phyloP scores from a whole-genome alignment of 2,113 vertebrate species.

The Caracal caracal region DNA sequence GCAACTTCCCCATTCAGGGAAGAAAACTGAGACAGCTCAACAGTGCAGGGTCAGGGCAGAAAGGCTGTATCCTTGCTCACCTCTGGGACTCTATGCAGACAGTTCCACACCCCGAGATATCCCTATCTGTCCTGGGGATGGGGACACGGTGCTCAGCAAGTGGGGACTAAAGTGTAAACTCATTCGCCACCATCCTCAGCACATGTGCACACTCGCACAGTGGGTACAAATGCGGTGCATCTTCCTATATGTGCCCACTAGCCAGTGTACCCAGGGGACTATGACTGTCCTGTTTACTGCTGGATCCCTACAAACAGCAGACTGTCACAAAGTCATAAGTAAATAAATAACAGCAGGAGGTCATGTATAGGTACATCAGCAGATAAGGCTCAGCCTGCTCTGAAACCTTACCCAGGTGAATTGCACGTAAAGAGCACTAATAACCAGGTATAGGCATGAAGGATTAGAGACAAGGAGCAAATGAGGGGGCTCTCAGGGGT shows the following conservation, averaged over 20 bases:
- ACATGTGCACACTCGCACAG: not conserved
- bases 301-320: not conserved
- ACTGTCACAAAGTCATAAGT: not conserved
- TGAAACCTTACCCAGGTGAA: not conserved
- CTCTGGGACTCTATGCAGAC: not conserved
- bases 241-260: not conserved
- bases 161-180: not conserved
- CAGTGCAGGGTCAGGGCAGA: not conserved
- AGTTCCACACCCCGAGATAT: not conserved
- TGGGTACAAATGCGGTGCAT: not conserved
- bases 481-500: not conserved
- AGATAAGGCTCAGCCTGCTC: not conserved
- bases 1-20: not conserved
- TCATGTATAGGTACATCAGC: not conserved
- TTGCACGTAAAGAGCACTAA: not conserved
- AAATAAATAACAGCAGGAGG: not conserved
- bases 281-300: not conserved
- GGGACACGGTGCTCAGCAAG: not conserved
- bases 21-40: not conserved
- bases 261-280: not conserved
- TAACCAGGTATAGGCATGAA: slow-evolving; percentile 30
- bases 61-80: not conserved
- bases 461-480: slow-evolving; percentile 22
- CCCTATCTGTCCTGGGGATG: not conserved
- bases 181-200: not conserved